Evolutionary conservation across 1,140 invertebrate genomes (phyloP).

Genomic region (Euglossa dilemma): DNA sequence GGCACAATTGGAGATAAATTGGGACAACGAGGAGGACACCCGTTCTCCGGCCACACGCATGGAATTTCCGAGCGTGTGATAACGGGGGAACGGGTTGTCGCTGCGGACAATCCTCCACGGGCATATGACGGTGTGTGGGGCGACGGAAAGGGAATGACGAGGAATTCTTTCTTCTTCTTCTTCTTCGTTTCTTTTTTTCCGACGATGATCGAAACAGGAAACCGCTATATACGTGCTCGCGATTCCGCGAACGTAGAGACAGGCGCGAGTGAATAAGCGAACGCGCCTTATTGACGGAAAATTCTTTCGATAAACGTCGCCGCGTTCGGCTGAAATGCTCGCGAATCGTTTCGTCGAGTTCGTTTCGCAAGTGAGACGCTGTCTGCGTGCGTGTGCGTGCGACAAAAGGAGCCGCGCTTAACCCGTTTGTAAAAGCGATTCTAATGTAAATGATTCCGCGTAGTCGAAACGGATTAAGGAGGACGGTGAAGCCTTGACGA

Average conservation of each 20-base stretch:
- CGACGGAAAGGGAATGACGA: neutral
- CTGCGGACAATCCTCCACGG: neutral
- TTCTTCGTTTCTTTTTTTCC: too few relatives aligned
- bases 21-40: constrained; percentile 18
- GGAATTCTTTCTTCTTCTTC: too few relatives aligned
- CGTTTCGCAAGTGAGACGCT: constrained; percentile 14
- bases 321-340: neutral
- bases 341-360: neutral
- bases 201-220: neutral
- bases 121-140: neutral
- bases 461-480: neutral
- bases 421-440: constrained; percentile 13
- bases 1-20: constrained; percentile 46
- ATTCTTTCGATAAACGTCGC: neutral
- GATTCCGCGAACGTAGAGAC: neutral
- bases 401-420: constrained; percentile 8
- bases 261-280: neutral
- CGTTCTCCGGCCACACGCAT: neutral
- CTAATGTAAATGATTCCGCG: constrained; percentile 6
- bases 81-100: neutral
- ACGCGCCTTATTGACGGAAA: too few relatives aligned
- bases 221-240: neutral
- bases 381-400: constrained; percentile 18
- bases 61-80: neutral
- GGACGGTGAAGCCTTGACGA: neutral